Conservation (phyloP, 2,888 invertebrate genomes). For the Apodemia zela region DNA sequence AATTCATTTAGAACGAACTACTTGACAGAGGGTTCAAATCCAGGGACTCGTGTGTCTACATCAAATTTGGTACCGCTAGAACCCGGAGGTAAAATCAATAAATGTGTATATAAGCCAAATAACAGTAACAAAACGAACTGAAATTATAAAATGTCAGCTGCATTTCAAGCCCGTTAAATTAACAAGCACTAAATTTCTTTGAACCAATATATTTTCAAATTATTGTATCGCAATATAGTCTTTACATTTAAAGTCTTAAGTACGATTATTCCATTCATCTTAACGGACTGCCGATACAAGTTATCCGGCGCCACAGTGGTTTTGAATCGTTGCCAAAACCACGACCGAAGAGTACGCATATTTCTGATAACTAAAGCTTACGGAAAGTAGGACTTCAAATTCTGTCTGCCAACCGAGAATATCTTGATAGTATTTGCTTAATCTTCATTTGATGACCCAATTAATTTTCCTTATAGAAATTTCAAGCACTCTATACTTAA, state of each 20-base stretch:
- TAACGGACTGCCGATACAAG: conserved; percentile 24
- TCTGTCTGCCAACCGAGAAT: conserved; percentile 26
- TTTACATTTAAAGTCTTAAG: background rate
- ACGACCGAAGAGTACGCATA: conserved; percentile 30
- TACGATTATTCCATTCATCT: conserved; percentile 1
- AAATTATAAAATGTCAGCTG: conserved; percentile 1
- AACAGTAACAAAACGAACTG: background rate
- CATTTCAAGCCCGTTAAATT: conserved; percentile 10
- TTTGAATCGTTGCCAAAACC: conserved; percentile 44
- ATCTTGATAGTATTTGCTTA: conserved; percentile 27
- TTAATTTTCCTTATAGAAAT: background rate
- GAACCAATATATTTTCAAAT: conserved; percentile 8
- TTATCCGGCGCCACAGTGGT: conserved; percentile 29
- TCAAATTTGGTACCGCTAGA: no score
- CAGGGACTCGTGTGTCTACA: no score
- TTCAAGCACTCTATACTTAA: background rate
- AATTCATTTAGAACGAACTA: no score
- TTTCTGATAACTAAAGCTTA: conserved; percentile 25
- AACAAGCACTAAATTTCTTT: conserved; percentile 16
- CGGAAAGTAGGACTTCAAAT: conserved; percentile 23
- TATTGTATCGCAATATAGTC: conserved; percentile 3
- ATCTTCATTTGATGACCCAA: conserved; percentile 21
- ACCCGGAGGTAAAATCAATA: background rate
- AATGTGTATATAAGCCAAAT: background rate
- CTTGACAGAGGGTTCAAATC: no score